Evolutionary conservation across 2,797 vertebrate species (phyloP), one percentile per base, ranked within the genome.

Genomic region (Huso huso): DNA sequence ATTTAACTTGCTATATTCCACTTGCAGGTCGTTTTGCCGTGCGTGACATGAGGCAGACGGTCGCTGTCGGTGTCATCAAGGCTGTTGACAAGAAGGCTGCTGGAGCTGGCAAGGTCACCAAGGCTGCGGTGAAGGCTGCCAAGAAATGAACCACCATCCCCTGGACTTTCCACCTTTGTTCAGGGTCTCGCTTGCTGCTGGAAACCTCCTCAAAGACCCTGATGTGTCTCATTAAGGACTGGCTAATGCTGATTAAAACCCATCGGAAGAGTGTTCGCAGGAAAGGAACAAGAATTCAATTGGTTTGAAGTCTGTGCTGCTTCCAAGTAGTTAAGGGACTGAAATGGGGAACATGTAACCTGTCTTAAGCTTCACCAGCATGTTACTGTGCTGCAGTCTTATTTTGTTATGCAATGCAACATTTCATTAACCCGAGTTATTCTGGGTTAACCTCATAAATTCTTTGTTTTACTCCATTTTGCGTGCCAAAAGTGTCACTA

Each of bases 231-330:
- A 81, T 88, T 77, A 90, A 89, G 79, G 87, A 90, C 87, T 91
- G 88, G 88, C 81, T 90, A 72, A 88, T 85, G 86, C 83, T 87
- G 73, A 89, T 89, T 68, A 88, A 88, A 84, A 86, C 85, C 75
- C 89, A 91, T 73, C 86, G 89, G 62, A 91, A 91, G 80, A 90
- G 84, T 80, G 89, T 90, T 74, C 81, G 88, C 74, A 88, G 88
- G 88, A 90, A 91, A 91, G 80, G 80, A 64, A 86, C 23, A 37
- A 37, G 2, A 37, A 4, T 37, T 37, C 23, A 37, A 37, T 37
- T 37, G 2, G 23, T 37, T 4, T 37, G 23, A 37, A 37, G 23
- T 37, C 23, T 37, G 23, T 37, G 23, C 23, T 37, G 23, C 23
- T 37, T 37, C 23, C 23, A 37, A 37, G 23, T 2, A 37, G 23